Conservation (phyloP, 2,113 vertebrate genomes). For the Mobula birostris region DNA sequence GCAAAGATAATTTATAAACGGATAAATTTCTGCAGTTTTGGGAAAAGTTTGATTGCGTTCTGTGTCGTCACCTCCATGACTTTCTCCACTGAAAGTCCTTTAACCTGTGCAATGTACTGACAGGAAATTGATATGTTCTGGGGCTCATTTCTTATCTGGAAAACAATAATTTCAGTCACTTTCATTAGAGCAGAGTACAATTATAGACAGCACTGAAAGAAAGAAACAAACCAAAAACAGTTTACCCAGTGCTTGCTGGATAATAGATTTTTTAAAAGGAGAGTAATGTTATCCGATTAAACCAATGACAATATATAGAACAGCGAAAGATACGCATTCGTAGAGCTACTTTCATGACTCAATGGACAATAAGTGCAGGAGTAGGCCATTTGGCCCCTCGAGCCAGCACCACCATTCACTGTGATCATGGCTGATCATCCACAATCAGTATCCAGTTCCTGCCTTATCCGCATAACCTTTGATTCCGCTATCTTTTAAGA, state of each 20-base stretch:
- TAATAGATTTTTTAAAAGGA: not conserved
- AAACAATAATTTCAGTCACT: not conserved
- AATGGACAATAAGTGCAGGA: too few species aligned
- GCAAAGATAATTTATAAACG: not conserved
- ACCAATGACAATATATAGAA: not conserved
- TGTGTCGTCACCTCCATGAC: conserved; percentile 74
- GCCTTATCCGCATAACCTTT: too few species aligned
- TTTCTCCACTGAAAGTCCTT: conserved; percentile 75
- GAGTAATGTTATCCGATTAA: not conserved
- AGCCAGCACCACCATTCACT: too few species aligned
- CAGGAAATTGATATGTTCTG: conserved; percentile 74
- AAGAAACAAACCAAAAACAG: not conserved
- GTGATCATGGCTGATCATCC: too few species aligned
- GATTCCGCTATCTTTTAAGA: too few species aligned
- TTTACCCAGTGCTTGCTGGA: not conserved
- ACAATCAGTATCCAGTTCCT: too few species aligned
- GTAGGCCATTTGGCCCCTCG: too few species aligned
- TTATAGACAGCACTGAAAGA: not conserved
- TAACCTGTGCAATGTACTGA: conserved; percentile 78
- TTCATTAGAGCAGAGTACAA: not conserved
- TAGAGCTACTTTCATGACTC: too few species aligned
- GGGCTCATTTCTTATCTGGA: conserved; percentile 89
- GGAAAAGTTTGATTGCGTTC: conserved; percentile 80
- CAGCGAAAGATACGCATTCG: too few species aligned
- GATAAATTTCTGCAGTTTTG: conserved; percentile 63